Evolutionary conservation across 2,113 vertebrate genomes (phyloP).

Genomic region (Asarcornis scutulata): DNA sequence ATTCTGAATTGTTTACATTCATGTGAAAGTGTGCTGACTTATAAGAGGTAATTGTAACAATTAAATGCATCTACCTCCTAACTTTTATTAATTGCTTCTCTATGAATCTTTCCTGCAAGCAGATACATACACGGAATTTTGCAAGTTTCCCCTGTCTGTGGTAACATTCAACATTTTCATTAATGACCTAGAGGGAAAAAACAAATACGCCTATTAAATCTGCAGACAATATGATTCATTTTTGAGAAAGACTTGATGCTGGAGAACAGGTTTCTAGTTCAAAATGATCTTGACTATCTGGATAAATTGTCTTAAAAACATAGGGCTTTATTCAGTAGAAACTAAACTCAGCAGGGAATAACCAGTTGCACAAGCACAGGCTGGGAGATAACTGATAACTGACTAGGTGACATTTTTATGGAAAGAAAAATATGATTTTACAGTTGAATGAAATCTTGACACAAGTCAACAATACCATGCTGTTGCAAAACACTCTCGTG

Average conservation of each 20-base stretch:
- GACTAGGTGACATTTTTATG: background rate
- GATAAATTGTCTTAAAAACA: background rate
- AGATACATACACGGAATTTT: constrained; percentile 1
- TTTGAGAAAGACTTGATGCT: background rate
- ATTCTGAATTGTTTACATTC: background rate
- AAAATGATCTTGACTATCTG: constrained; percentile 8
- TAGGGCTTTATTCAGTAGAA: background rate
- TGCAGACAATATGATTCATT: background rate
- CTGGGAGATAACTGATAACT: background rate
- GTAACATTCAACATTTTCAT: constrained; percentile 15
- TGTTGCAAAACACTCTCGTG: background rate
- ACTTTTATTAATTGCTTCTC: background rate
- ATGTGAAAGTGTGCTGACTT: background rate
- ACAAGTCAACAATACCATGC: background rate
- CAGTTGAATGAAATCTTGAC: background rate
- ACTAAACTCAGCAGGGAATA: background rate
- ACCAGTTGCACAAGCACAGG: background rate
- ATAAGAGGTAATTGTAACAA: constrained; percentile 12
- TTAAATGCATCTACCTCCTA: background rate
- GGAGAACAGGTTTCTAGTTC: background rate
- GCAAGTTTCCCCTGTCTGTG: background rate
- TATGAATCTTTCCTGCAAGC: background rate
- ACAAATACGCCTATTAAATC: background rate
- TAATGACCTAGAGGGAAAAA: background rate
- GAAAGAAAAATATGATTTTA: background rate